Evolutionary conservation across 2,797 vertebrate species (phyloP).

Genomic region (Galagoides demidoff): DNA sequence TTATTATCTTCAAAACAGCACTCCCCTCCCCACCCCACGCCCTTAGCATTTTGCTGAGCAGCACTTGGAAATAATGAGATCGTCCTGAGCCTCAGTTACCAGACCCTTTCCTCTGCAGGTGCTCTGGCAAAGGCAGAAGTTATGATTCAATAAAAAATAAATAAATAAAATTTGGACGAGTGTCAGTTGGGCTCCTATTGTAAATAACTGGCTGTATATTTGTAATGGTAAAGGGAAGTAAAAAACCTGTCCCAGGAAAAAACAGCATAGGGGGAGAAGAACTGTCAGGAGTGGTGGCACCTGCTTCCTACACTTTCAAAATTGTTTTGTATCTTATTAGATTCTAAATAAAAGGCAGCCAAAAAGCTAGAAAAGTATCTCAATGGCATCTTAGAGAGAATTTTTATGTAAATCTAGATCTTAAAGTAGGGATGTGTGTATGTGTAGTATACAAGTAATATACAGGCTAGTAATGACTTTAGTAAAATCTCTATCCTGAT

Average conservation of each 20-base stretch:
- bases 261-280: neutral
- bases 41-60: neutral
- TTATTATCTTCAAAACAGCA: neutral
- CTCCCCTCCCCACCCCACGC: neutral
- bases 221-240: no score
- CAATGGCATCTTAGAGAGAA: neutral
- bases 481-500: neutral
- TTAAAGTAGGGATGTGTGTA: neutral
- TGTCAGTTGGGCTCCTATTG: no score
- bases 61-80: neutral
- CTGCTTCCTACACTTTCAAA: neutral
- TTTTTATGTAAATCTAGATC: neutral
- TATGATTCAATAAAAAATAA: no score
- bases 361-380: neutral
- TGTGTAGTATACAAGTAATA: neutral
- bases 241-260: no score
- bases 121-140: neutral
- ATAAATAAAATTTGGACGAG: no score
- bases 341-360: neutral
- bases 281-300: rapidly evolving
- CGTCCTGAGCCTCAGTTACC: neutral
- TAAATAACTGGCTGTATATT: no score
- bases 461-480: neutral
- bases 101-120: neutral
- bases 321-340: neutral